Evolutionary conservation across 1,140 invertebrate genomes (phyloP).

Genomic region (Meloidogyne chitwoodi): DNA sequence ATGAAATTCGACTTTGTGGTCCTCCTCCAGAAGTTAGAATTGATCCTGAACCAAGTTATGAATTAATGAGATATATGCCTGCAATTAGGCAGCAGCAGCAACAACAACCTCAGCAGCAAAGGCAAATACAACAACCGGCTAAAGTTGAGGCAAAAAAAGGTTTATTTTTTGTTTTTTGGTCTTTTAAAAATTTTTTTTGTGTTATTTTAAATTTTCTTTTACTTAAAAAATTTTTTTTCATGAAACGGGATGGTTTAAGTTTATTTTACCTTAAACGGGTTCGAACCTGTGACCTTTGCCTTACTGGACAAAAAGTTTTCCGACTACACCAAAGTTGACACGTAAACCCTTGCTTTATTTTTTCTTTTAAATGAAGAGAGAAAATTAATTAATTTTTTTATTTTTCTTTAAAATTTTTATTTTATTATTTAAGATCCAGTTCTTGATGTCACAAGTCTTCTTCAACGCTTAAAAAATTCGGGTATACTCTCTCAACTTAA

Average conservation of each 20-base stretch:
- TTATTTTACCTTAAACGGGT: not conserved
- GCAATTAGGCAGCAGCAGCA: conserved; percentile 30
- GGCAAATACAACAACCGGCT: not conserved
- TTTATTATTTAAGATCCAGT: not conserved
- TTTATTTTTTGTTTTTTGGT: not conserved
- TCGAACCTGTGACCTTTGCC: not conserved
- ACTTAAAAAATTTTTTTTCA: too few relatives aligned
- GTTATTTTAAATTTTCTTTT: too few relatives aligned
- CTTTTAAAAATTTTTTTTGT: not conserved
- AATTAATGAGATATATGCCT: conserved; percentile 48
- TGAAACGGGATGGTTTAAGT: too few relatives aligned
- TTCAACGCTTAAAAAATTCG: conserved; percentile 29
- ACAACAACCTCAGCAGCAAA: not conserved
- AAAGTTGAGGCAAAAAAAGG: conserved; percentile 3
- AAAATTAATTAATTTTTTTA: too few relatives aligned
- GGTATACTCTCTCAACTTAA: conserved; percentile 17
- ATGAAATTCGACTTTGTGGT: conserved; percentile 77
- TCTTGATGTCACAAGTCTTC: not conserved
- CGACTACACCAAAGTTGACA: too few relatives aligned
- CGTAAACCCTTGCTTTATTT: too few relatives aligned
- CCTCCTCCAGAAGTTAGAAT: conserved; percentile 71
- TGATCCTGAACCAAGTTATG: conserved; percentile 60
- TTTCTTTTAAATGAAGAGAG: too few relatives aligned
- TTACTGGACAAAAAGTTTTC: too few relatives aligned
- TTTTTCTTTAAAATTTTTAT: not conserved